A percentile compares a stretch with the other conserved stretches of the same genome.
These are phyloP conservation scores for Watsonalla cultraria DNA, from an alignment of 2,888 invertebrate genomes.

Conservation along the genomic window DNA sequence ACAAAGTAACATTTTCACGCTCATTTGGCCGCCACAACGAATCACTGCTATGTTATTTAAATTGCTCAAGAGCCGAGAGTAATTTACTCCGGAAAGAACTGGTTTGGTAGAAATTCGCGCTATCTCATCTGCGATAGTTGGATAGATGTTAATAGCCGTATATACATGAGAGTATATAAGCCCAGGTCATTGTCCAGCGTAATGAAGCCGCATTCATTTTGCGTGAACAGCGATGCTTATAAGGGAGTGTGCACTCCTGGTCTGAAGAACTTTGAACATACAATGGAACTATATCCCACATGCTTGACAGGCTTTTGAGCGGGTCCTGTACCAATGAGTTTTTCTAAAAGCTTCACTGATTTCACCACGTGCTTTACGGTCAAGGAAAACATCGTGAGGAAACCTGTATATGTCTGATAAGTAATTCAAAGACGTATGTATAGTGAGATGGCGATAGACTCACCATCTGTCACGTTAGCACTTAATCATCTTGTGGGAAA, in stretches of 20 bases:
- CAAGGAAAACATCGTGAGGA: too few species aligned
- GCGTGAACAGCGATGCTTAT: background rate
- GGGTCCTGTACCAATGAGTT: too few species aligned
- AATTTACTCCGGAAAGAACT: constrained; percentile 50
- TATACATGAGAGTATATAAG: background rate
- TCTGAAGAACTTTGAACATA: constrained; percentile 16
- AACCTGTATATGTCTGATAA: too few species aligned
- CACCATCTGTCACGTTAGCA: too few species aligned
- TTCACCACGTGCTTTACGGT: too few species aligned
- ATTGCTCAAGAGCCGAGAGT: constrained; percentile 49
- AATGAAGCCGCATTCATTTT: background rate
- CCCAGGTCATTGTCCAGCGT: background rate
- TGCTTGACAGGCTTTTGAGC: too few species aligned
- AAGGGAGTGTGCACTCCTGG: constrained; percentile 1
- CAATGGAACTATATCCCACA: constrained; percentile 1
- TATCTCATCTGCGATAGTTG: constrained; percentile 36
- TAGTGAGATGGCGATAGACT: too few species aligned
- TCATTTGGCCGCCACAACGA: constrained; percentile 46
- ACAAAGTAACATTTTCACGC: constrained; percentile 51
- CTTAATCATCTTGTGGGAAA: too few species aligned
- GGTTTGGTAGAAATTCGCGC: constrained; percentile 48
- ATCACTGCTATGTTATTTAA: constrained; percentile 55
- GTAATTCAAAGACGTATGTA: too few species aligned
- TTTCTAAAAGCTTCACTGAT: too few species aligned
- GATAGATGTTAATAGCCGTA: background rate